These are phyloP conservation scores for Pachymerium ferrugineum DNA, from an alignment of 2,888 invertebrate species.

Conservation along the genomic window DNA sequence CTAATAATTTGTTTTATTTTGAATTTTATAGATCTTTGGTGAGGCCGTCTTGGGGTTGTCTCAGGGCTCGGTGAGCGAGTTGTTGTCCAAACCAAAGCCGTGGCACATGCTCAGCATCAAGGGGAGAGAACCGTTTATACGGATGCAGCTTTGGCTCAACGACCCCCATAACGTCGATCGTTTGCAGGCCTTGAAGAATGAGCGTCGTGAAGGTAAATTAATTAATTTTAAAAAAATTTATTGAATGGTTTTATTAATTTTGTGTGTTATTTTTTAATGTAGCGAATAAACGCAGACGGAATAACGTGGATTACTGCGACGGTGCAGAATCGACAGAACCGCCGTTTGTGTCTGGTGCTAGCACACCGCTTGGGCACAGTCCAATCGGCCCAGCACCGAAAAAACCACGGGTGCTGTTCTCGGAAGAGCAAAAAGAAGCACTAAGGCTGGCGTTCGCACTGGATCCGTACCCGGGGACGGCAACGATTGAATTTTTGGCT, in stretches of 20 bases:
- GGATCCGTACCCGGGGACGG: conserved; percentile 95
- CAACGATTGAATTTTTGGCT: conserved; percentile 91
- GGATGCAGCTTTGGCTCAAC: conserved; percentile 95
- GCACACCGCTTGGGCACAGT: conserved; percentile 34
- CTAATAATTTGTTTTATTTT: conserved; percentile 19
- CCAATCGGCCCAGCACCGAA: conserved; percentile 70
- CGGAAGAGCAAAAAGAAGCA: conserved; percentile 97
- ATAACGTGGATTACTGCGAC: conserved; percentile 45
- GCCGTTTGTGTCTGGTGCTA: conserved; percentile 50
- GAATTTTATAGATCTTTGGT: conserved; percentile 70
- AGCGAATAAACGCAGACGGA: conserved; percentile 73
- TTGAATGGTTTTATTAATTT: background rate
- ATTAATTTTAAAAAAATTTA: background rate
- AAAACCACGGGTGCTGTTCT: conserved; percentile 92
- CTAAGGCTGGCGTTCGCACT: conserved; percentile 86
- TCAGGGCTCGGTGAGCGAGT: conserved; percentile 94
- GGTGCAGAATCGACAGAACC: conserved; percentile 51
- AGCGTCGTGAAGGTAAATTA: conserved; percentile 62
- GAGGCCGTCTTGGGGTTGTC: conserved; percentile 94
- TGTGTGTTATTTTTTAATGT: conserved; percentile 39
- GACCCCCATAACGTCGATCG: conserved; percentile 93
- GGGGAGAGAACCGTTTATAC: conserved; percentile 90
- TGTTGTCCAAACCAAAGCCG: conserved; percentile 95
- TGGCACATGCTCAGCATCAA: conserved; percentile 99
- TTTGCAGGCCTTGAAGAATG: conserved; percentile 79